These are phyloP conservation scores for Aldrovandia affinis DNA, from an alignment of 2,797 vertebrate species.

Conservation along the genomic window DNA sequence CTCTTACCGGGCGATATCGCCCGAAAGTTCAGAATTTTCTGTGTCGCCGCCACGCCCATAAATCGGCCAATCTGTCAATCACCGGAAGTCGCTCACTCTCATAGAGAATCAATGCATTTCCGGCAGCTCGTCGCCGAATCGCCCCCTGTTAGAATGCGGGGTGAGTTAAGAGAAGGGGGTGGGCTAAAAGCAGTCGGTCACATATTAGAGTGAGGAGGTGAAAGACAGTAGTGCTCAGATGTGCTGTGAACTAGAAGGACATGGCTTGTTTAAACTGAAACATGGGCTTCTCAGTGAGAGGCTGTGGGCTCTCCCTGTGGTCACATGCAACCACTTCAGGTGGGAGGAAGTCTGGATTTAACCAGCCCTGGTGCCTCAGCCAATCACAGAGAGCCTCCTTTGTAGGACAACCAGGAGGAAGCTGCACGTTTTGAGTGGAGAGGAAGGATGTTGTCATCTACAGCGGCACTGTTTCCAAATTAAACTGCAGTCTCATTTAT, in stretches of 20 bases:
- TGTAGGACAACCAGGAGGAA: background rate
- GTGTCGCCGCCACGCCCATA: too few relatives aligned
- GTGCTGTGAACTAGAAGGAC: slow-evolving; percentile 45
- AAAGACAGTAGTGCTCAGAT: background rate
- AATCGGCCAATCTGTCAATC: too few relatives aligned
- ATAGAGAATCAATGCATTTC: too few relatives aligned
- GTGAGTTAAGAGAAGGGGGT: background rate
- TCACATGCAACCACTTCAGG: background rate
- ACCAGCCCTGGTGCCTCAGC: background rate
- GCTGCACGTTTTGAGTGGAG: background rate
- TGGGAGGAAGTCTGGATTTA: slow-evolving; percentile 22
- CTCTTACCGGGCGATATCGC: too few relatives aligned
- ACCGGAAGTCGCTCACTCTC: too few relatives aligned
- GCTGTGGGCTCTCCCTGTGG: slow-evolving; percentile 54
- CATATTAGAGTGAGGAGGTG: background rate
- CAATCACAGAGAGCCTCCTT: background rate
- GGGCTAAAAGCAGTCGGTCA: slow-evolving; percentile 13
- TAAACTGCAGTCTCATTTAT: background rate
- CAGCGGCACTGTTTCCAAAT: background rate
- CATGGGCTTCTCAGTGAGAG: slow-evolving; percentile 46
- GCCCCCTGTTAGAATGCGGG: too few relatives aligned
- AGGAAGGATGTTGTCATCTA: slow-evolving; percentile 21
- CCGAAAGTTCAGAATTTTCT: too few relatives aligned
- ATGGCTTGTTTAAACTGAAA: slow-evolving; percentile 66
- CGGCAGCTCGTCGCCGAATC: too few relatives aligned